Evolutionary conservation across 1,140 invertebrate genomes (phyloP).

Genomic region (Medauroidea extradentata): DNA sequence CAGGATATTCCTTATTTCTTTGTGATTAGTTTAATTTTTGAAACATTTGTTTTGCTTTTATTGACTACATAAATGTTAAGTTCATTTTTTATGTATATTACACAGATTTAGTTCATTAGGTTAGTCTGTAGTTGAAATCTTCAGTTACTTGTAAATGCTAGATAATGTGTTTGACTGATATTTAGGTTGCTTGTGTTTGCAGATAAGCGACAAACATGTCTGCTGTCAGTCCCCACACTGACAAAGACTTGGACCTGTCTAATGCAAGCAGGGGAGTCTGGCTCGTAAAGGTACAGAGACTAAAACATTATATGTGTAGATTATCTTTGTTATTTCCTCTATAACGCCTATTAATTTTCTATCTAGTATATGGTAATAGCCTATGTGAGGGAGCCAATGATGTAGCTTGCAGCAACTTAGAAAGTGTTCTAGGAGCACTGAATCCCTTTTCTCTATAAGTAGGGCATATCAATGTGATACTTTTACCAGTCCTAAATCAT

Average conservation of each 20-base stretch:
- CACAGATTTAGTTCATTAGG: no score
- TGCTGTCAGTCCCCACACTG: slow-evolving; percentile 47
- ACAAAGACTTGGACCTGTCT: slow-evolving; percentile 79
- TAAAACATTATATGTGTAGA: not conserved
- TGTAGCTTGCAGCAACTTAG: no score
- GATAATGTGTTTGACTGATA: no score
- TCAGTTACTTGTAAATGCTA: no score
- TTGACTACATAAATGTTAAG: no score
- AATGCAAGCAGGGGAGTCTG: slow-evolving; percentile 86
- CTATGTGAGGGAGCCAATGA: not conserved
- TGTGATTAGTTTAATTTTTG: no score
- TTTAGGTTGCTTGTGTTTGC: no score
- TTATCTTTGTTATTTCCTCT: not conserved
- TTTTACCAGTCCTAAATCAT: no score
- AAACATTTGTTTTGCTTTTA: no score
- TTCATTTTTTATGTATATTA: no score
- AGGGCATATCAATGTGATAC: not conserved
- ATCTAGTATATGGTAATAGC: not conserved
- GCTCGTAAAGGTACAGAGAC: slow-evolving; percentile 78
- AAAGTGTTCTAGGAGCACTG: not conserved
- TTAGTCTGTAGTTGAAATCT: no score
- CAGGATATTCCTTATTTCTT: no score
- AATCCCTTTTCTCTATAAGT: not conserved
- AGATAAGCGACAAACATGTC: slow-evolving; percentile 26
- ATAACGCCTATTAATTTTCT: not conserved